These are phyloP conservation scores for Ctenicera cuprea DNA, from an alignment of 2,888 invertebrate species.

Conservation along the genomic window DNA sequence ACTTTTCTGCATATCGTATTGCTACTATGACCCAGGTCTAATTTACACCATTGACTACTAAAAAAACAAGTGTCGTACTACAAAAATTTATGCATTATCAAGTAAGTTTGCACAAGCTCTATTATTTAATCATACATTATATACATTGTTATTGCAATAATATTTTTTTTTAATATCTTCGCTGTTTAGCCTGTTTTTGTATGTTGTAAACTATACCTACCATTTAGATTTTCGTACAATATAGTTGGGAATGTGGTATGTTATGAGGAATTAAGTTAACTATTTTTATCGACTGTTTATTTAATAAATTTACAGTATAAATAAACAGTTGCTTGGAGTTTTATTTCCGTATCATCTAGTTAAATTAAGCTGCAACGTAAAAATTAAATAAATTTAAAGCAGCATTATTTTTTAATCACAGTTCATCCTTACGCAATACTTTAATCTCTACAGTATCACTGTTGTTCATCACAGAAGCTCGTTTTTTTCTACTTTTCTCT, in stretches of 20 bases:
- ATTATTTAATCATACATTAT: too few species aligned
- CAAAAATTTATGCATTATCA: too few species aligned
- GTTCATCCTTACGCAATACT: slow-evolving; percentile 56
- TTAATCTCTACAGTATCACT: slow-evolving; percentile 61
- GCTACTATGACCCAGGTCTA: too few species aligned
- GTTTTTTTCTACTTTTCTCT: slow-evolving; percentile 52
- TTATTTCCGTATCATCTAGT: slow-evolving; percentile 14
- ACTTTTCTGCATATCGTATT: too few species aligned
- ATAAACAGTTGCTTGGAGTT: slow-evolving; percentile 3
- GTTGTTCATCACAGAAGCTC: slow-evolving; percentile 58
- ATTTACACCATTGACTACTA: too few species aligned
- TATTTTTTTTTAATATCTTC: not conserved
- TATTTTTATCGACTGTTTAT: slow-evolving; percentile 33
- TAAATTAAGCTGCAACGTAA: slow-evolving; percentile 34
- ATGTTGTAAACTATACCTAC: not conserved
- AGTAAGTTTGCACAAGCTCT: not conserved
- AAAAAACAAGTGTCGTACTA: too few species aligned
- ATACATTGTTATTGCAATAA: too few species aligned
- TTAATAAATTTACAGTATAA: slow-evolving; percentile 45
- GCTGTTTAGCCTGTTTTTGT: not conserved
- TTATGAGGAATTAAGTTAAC: slow-evolving; percentile 29
- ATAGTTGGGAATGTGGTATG: slow-evolving; percentile 33
- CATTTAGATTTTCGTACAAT: not conserved
- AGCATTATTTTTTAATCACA: slow-evolving; percentile 27
- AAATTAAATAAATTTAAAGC: slow-evolving; percentile 13